Base-by-base conservation (phyloP, 2,797 vertebrate species). In the Galagoides demidoff region DNA sequence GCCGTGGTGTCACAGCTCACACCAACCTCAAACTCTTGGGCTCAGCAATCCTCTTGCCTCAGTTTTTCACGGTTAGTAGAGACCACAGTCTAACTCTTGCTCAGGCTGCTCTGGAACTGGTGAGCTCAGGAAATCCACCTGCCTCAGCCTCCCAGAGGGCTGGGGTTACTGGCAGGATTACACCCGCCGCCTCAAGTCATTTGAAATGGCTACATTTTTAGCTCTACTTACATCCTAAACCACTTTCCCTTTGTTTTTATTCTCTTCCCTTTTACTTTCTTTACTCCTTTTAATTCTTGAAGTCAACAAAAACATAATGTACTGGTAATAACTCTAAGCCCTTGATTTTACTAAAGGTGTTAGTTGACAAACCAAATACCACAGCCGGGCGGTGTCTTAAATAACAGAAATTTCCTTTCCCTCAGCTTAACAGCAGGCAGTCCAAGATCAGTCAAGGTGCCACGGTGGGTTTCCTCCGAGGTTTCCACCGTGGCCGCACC, bases 391-490 rank as follows among this genome's bases (percentile, higher is more conserved):
- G 1, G 39, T 2, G 1, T 13, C 59, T 85, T 29, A 49, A 73
- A 29, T 7, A n/a, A 25, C 43, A 29, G 27, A 73, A 25, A 22
- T 20, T 20, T 23, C 1, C 63, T 68, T 64, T 70, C 74, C 66
- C n/a, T 0, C 7, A 8, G 19, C 34, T 84, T 57, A 6, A 39
- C 59, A 25, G 27, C 55, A 31, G 7, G 11, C 79, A 14, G 76
- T 79, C 16, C 8, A 23, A 49, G 22, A 31, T 19, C 4, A 0
- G 31, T 14, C 3, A 0, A 29, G 23, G 57, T 25, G 37, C 49
- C 2, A 1, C 31, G 57, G 19, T 2, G 22, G 19, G 7, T 14
- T 7, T 68, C 31, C 17, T 31, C 25, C 2, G 29, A 2, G 43
- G 23, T 37, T n/a, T 25, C 52, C 63, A 3, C 29, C 31, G 23